Base-by-base conservation (phyloP, 2,797 vertebrate genomes). In the Falco columbarius region DNA sequence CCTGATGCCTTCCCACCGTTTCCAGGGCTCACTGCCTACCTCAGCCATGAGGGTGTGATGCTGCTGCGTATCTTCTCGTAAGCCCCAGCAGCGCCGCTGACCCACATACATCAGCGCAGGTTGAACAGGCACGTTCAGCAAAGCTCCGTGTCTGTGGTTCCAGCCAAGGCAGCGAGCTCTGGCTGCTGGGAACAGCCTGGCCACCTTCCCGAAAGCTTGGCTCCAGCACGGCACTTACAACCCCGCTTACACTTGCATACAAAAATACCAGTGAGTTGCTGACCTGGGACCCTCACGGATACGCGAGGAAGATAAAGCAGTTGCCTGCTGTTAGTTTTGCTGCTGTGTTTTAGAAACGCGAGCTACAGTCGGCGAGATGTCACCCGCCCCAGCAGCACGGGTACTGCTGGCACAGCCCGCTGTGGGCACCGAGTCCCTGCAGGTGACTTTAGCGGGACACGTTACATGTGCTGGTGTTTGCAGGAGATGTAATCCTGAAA, bases 271-370 rank as follows among this genome's bases (percentile, higher is more conserved):
- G 3, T 21, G 38, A 10, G 49, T 21, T 62, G 47, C 38, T 85
- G 20, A 8, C 26, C n/a, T 22, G 10, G 66, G 9, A 18, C 27
- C 32, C 9, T 18, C 1, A 5, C 1, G 12, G 1, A 0, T 4
- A 2, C 0, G 9, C 0, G 7, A 46, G 66, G 32, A 49, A n/a
- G 55, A 13, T 11, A 5, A 89, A 77, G 7, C 32, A 11, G 0
- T 8, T 21, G 16, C 6, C 32, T 32, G 2, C 34, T 30, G 1
- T 38, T 4, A 1, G 6, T 21, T 56, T 32, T 29, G 24, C 40
- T 61, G 56, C 9, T 34, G 18, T 7, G 2, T 26, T 54, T 68
- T 26, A 9, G 18, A 17, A 47, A 26, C 1, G 12, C 9, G 7
- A 4, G 4, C 22, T 34, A 3, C 47, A 7, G 2, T 3, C 15